Evolutionary conservation across 2,888 invertebrate species (phyloP), one percentile per base, ranked within the genome.

Genomic region (Cryptophagus acutangulus): DNA sequence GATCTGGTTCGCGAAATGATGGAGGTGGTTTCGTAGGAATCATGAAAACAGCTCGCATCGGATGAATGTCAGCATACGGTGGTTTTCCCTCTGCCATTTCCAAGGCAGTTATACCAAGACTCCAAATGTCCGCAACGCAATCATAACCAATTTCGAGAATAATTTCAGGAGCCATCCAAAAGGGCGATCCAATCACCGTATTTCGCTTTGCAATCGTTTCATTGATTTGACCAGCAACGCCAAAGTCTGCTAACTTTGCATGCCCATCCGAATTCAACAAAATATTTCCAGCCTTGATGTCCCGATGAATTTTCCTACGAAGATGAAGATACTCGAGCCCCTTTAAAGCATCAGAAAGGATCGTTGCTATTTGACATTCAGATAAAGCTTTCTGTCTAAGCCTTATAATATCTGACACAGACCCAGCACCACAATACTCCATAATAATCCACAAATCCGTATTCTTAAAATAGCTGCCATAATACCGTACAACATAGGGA

Each of bases 401-500:
- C 66, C 95, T 80, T 92, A 99, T 99, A 50, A 99, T 96, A 69
- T 99, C 99, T 1, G 95, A 96, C 6, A 99, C 96, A 28, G 96
- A 97, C 10, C 99, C 99, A 34, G 96, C 99, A 17, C 97, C 97
- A 70, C 99, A 99, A 70, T 97, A 99, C 67, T 99, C 99, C 99
- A 99, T 99, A 43, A 99, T 96, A 68, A 99, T 99, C 95, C 97
- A 99, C 55, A 99, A 74, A 74, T 99, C 97, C 36, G 95, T 95
- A 71, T 97, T 95, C 70, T 95, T 94, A 75, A 99, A 99, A 73
- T 97, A 99, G 70, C 95, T 95, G 63, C 99, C 99, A 73, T 97
- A 99, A 71, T 99, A 99, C 71, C 97, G 94, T 61, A 99, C 99
- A 50, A 99, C 96, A 73, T 92, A 96, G 28, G 93, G 93, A 60